Conservation (phyloP, 2,113 vertebrate genomes). For the Pachyramphus minor region DNA sequence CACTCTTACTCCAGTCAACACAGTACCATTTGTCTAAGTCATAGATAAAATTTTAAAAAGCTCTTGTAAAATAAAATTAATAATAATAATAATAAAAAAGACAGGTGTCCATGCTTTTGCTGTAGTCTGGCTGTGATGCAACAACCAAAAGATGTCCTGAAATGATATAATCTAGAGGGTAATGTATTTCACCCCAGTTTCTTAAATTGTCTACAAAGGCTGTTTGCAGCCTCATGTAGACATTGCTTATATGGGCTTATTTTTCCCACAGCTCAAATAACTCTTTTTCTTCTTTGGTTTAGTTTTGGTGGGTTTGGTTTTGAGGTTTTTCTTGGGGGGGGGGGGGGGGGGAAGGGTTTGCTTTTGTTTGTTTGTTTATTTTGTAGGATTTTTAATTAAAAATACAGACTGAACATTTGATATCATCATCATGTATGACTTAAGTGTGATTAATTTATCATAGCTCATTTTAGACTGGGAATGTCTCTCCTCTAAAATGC, state of each 20-base stretch:
- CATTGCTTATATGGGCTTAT: neutral
- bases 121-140: neutral
- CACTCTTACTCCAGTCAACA: neutral
- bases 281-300: neutral
- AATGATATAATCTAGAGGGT: neutral
- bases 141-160: neutral
- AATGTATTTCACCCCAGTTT: neutral
- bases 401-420: neutral
- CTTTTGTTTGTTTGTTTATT: neutral
- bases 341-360: too few species aligned
- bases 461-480: neutral
- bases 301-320: neutral
- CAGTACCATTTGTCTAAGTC: neutral
- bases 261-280: neutral
- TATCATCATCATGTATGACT: neutral
- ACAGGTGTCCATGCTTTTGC: neutral
- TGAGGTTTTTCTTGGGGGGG: rapidly evolving
- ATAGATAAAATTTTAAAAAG: neutral
- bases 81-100: too few species aligned
- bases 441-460: neutral
- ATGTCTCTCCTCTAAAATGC: neutral
- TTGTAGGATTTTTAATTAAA: neutral
- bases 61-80: neutral
- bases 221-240: neutral
- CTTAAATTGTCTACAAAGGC: neutral